Evolutionary conservation across 2,888 invertebrate species (phyloP), one percentile per base, ranked within the genome.

Genomic region (Eupeodes latifasciatus): DNA sequence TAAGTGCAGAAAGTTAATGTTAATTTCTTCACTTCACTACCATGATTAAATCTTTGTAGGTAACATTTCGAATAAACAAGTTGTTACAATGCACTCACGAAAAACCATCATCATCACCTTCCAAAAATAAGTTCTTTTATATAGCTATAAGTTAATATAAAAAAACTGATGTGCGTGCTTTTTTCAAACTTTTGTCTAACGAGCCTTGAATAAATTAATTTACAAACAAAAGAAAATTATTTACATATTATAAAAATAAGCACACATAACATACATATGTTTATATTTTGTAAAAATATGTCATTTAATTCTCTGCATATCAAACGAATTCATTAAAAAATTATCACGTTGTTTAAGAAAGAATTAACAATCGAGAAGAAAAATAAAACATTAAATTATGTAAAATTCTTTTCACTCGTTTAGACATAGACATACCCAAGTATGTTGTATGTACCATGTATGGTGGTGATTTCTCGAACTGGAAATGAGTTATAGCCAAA

Each of bases 121-220:
- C 57, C 67, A 4, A 66, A n/a, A 19, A 61, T 53, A 57, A 67
- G 57, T 80, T 85, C 69, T 75, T 64, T 7, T 40, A 40, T 40
- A 40, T 40, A 19, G 11, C 44, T 40, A 27, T 11, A 47, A 34
- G 12, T 5, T 57, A 69, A 16, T 74, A 51, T 11, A 49, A 62
- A 19, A 16, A 11, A 19, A 19, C 47, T 27, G 14, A 57, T 71
- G 44, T 71, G 44, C 57, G 57, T 71, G 71, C 19, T 27, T 57
- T 55, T 40, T 40, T 40, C 9, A 40, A 40, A 51, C 34, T 51
- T 51, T 36, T 49, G 61, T 51, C 69, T 82, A 85, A 85, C 81
- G 81, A 81, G 67, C 77, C 85, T 78, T 85, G 82, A 74, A 78
- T 85, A 81, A 78, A 66, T 82, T 82, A 64, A 74, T 82, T 81